Conservation (phyloP, 2,888 invertebrate genomes). For the Drosophila nr. perissopoda region DNA sequence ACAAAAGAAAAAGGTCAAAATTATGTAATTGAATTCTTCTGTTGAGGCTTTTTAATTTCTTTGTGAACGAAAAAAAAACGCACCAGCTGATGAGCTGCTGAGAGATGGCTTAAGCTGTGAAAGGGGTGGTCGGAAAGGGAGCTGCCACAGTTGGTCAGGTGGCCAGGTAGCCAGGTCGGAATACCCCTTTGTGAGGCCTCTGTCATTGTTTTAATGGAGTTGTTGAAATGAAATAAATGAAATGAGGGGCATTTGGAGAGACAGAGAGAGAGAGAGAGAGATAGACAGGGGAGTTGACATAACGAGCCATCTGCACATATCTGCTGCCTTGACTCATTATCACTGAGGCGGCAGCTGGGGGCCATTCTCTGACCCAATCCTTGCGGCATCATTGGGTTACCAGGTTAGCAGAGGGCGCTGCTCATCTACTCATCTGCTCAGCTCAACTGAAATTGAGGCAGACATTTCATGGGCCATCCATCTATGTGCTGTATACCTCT, state of each 20-base stretch:
- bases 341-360: conserved; percentile 23
- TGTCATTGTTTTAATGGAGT: conserved; percentile 64
- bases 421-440: not conserved
- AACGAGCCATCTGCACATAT: conserved; percentile 50
- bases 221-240: conserved; percentile 56
- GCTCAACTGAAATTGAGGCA: conserved; percentile 35
- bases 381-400: conserved; percentile 58
- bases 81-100: conserved; percentile 24
- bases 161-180: conserved; percentile 7
- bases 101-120: conserved; percentile 8
- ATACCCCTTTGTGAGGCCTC: conserved; percentile 23
- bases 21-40: conserved; percentile 73
- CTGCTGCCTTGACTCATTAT: conserved; percentile 51
- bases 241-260: conserved; percentile 44
- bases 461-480: conserved; percentile 39
- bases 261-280: not conserved
- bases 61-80: conserved; percentile 21
- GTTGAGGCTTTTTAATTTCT: conserved; percentile 67
- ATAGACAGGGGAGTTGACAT: conserved; percentile 26
- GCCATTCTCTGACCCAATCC: conserved; percentile 23
- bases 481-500: not conserved
- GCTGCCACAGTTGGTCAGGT: conserved; percentile 19
- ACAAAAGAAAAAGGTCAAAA: conserved; percentile 46
- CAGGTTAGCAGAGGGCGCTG: conserved; percentile 32
- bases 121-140: not conserved